A percentile compares a stretch with the other conserved stretches of the same genome.
phyloP scores from a whole-genome alignment of 2,113 vertebrate species.

The Dasyornis broadbenti region DNA sequence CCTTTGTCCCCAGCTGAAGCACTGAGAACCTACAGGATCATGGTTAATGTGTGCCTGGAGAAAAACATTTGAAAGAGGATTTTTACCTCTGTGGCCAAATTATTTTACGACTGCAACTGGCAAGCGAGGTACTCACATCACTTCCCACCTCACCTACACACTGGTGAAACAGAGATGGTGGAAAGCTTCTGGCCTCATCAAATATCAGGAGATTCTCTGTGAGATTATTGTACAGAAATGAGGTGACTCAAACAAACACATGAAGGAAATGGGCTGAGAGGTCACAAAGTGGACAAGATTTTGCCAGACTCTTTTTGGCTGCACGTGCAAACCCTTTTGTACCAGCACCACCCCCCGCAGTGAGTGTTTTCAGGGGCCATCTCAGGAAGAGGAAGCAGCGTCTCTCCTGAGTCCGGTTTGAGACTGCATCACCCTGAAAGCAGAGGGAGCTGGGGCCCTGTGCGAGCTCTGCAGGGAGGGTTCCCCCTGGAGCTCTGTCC shows the following conservation, averaged over 20 bases:
- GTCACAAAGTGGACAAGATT: not conserved
- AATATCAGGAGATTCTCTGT: not conserved
- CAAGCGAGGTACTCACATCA: not conserved
- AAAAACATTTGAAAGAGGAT: not conserved
- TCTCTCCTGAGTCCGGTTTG: not conserved
- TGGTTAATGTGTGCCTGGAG: not conserved
- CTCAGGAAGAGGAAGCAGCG: accelerated
- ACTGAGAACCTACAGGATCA: not conserved
- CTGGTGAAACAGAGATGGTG: not conserved
- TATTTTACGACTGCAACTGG: not conserved
- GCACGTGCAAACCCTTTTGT: not conserved
- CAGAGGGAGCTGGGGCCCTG: not conserved
- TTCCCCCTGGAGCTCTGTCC: not conserved
- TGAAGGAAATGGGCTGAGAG: not conserved
- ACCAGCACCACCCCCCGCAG: not conserved
- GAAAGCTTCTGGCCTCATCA: not conserved
- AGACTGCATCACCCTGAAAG: not conserved
- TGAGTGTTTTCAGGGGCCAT: not conserved
- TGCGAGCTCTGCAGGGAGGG: not conserved
- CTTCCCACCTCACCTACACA: not conserved
- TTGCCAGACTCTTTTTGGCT: not conserved
- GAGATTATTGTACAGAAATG: not conserved
- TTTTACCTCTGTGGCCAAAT: not conserved
- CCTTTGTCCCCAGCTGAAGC: not conserved
- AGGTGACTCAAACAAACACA: not conserved